A percentile compares a stretch with the other conserved stretches of the same genome.
Evolutionary conservation across 2,113 vertebrate species (phyloP).

Genomic region (Nannospalax galili): DNA sequence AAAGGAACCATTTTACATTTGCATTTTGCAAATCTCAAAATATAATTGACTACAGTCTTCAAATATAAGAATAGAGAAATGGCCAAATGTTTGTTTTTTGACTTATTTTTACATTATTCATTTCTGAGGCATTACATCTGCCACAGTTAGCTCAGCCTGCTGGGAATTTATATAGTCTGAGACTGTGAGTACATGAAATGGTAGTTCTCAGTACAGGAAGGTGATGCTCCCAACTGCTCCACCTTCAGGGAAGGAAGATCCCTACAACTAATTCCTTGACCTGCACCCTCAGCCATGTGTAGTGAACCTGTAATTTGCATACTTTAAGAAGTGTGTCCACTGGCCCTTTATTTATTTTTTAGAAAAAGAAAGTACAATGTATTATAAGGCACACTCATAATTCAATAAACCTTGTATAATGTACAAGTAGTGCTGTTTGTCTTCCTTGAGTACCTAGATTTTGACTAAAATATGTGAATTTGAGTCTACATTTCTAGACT

Average conservation of each 20-base stretch:
- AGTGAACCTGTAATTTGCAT: neutral
- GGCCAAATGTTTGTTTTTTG: constrained; percentile 46
- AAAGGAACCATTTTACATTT: constrained; percentile 32
- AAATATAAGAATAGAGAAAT: constrained; percentile 61
- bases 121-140: constrained; percentile 67
- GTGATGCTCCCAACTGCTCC: constrained; percentile 22
- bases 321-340: neutral
- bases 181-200: constrained; percentile 46
- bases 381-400: neutral
- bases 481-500: neutral
- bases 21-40: constrained; percentile 37
- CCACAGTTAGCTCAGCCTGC: constrained; percentile 47
- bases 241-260: neutral
- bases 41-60: constrained; percentile 59
- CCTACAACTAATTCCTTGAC: constrained; percentile 15
- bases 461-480: neutral
- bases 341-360: neutral
- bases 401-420: neutral
- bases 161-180: constrained; percentile 43
- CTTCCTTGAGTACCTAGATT: neutral
- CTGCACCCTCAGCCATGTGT: constrained; percentile 8
- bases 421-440: neutral
- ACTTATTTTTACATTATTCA: constrained; percentile 69
- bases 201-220: constrained; percentile 15
- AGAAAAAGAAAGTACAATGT: constrained; percentile 24